Evolutionary conservation across 1,140 invertebrate genomes (phyloP).

Genomic region (Paralvinella palmiformis): DNA sequence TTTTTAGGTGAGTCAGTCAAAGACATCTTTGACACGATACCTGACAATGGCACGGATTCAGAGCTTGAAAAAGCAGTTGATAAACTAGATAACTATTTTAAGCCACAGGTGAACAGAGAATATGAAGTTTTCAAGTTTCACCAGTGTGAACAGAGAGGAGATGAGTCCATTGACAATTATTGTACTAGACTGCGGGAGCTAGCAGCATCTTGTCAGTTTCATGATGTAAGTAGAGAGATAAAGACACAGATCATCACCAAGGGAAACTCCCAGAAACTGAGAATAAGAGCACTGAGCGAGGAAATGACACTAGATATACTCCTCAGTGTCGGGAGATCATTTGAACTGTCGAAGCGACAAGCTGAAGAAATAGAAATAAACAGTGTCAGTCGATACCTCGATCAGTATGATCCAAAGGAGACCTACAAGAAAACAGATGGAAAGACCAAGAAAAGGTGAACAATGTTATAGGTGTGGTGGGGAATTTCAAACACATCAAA

Average conservation of each 20-base stretch:
- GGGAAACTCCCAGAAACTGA: background rate
- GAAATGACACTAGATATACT: slow-evolving; percentile 1
- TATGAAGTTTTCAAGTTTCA: slow-evolving; percentile 5
- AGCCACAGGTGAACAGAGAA: too few species aligned
- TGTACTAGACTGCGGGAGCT: background rate
- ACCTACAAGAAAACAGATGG: background rate
- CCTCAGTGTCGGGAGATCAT: background rate
- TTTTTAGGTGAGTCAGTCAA: too few species aligned
- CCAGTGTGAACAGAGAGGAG: slow-evolving; percentile 1
- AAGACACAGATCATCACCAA: slow-evolving; percentile 3
- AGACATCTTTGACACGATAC: too few species aligned
- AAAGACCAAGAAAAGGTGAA: background rate
- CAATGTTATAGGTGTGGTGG: slow-evolving; percentile 1
- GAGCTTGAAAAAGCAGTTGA: too few species aligned
- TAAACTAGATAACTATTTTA: too few species aligned
- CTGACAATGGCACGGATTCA: too few species aligned
- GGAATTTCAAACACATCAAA: background rate
- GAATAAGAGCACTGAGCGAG: background rate
- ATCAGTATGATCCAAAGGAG: background rate
- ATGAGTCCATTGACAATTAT: too few species aligned
- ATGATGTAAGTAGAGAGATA: background rate
- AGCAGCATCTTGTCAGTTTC: slow-evolving; percentile 1
- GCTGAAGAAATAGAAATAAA: slow-evolving; percentile 1
- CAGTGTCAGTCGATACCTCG: background rate
- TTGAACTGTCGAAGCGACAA: background rate